phyloP scores from a whole-genome alignment of 1,140 invertebrate genomes.

The Nephila pilipes region DNA sequence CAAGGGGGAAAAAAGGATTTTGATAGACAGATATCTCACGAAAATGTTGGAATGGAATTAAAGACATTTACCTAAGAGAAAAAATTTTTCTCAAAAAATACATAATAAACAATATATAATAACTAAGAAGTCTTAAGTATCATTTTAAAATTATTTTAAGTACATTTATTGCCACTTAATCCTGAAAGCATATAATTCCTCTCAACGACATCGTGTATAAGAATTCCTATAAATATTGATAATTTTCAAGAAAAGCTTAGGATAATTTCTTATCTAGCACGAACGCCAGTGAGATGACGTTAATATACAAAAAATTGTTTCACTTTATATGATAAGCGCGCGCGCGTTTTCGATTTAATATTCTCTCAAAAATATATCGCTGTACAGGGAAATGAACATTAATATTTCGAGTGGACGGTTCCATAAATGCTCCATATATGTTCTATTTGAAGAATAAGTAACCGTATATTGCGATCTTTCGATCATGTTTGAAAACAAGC shows the following conservation, averaged over 20 bases:
- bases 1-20: no score
- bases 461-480: not conserved
- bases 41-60: no score
- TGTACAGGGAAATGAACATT: not conserved
- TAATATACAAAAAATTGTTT: not conserved
- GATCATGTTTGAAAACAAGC: not conserved
- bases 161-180: no score
- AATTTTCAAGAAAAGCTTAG: not conserved
- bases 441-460: no score
- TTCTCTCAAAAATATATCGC: slow-evolving; percentile 20
- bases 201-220: not conserved
- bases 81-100: no score
- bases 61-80: no score
- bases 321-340: not conserved
- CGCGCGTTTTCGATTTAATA: not conserved
- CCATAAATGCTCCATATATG: not conserved
- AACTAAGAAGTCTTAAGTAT: no score
- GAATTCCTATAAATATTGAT: not conserved
- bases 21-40: not conserved
- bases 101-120: no score
- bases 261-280: not conserved
- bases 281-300: no score
- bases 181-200: not conserved
- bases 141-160: no score
- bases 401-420: not conserved